Evolutionary conservation across 1,140 invertebrate genomes (phyloP).

Genomic region (Chironomus tepperi): DNA sequence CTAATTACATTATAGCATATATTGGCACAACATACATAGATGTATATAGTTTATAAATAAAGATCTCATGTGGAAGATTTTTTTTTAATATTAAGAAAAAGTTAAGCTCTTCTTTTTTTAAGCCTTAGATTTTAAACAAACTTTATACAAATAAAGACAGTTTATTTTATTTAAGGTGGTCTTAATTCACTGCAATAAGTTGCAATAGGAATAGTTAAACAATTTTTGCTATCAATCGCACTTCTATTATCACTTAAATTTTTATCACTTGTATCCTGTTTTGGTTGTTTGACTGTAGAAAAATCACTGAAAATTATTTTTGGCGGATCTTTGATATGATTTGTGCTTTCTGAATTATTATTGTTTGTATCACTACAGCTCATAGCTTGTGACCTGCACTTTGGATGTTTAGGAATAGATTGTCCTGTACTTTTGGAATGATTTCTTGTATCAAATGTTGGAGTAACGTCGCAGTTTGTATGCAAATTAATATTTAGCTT

Average conservation of each 20-base stretch:
- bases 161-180: background rate
- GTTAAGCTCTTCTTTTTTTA: background rate
- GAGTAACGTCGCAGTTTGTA: background rate
- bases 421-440: background rate
- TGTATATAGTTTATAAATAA: too few species aligned
- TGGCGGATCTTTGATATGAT: constrained; percentile 15
- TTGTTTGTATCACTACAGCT: constrained; percentile 19
- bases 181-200: constrained; percentile 10
- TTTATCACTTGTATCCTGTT: background rate
- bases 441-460: background rate
- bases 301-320: constrained; percentile 15
- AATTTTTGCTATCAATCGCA: background rate
- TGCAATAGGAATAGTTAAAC: background rate
- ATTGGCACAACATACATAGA: background rate
- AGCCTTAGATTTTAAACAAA: background rate
- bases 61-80: background rate
- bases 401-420: background rate
- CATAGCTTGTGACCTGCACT: background rate
- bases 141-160: background rate
- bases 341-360: background rate
- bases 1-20: background rate
- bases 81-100: background rate
- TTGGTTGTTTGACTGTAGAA: background rate
- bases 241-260: background rate
- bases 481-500: background rate